These are phyloP conservation scores for Cecidostiba fungosa DNA, from an alignment of 2,888 invertebrate genomes.

Conservation along the genomic window DNA sequence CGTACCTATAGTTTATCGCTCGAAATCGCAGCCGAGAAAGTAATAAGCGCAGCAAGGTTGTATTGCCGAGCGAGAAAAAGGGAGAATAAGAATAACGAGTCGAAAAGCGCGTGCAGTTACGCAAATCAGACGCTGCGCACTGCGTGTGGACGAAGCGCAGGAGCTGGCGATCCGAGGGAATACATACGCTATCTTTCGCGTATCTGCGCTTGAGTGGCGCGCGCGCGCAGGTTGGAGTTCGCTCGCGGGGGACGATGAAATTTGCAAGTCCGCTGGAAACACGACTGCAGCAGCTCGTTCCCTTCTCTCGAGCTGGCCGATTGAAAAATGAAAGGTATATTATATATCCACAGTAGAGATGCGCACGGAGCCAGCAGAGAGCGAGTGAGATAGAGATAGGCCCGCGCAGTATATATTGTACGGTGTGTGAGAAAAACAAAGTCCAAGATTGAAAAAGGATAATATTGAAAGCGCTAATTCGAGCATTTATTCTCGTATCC, in stretches of 20 bases:
- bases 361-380: background rate
- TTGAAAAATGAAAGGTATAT: conserved; percentile 50
- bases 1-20: too few relatives aligned
- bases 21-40: too few relatives aligned
- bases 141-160: too few relatives aligned
- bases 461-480: conserved; percentile 4
- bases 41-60: too few relatives aligned
- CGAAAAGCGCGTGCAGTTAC: background rate
- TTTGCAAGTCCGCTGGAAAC: conserved; percentile 75
- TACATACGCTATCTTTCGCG: conserved; percentile 31
- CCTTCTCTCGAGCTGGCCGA: conserved; percentile 39
- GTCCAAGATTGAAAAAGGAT: background rate
- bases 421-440: conserved; percentile 34
- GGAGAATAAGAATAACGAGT: background rate
- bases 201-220: conserved; percentile 6
- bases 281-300: conserved; percentile 63
- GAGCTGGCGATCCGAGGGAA: background rate
- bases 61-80: background rate
- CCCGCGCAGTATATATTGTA: background rate
- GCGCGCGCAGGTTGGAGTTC: conserved; percentile 34
- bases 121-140: conserved; percentile 18
- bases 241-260: conserved; percentile 65
- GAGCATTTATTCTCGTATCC: background rate
- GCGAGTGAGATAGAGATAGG: conserved; percentile 27
- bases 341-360: background rate